Base-by-base conservation (phyloP, 1,140 invertebrate genomes). In the Tetramorium parvispinum region DNA sequence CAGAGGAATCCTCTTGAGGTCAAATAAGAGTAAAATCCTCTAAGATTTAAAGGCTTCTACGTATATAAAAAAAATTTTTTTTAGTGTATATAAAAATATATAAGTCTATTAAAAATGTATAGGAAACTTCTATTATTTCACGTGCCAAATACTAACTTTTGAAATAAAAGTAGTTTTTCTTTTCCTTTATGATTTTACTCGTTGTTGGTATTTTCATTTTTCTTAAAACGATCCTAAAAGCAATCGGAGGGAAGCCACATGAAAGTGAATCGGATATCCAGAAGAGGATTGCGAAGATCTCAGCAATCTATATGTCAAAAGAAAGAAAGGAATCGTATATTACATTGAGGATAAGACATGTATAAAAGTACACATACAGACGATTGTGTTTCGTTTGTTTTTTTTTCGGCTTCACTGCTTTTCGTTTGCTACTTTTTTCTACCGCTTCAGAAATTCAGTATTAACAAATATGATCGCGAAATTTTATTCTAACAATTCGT, bases 221-320 rank as follows among this genome's bases (percentile, higher is more conserved):
- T n/a, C 7, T 83, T 32, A n/a, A 57, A 83, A 55, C 37, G 16
- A 83, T 76, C 18, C 13, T 32, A 75, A 46, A 83, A 83, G 66
- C 68, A 37, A 49, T 46, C 18, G 18, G n/a, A 8, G 6, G 13
- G 13, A 61, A 75, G 8, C 46, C 53, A 55, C 16, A 55, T 55
- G 24, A 59, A 83, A 75, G 13, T 59, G 57, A 83, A 75, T 83
- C 53, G 40, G 13, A 61, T 83, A 6, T 7, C 18, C 11, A 18
- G n/a, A 75, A 83, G 37, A 75, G 27, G 24, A 75, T 83, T 83
- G 70, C 53, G 11, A 46, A 13, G 5, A 4, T 13, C 21, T 76
- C 55, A 57, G 18, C 21, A 68, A 81, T 10, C 49, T 81, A 81
- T 53, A 8, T 46, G 63, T 70, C 63, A 43, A 81, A 70, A 51